These are phyloP conservation scores for Anguilla anguilla DNA, from an alignment of 2,797 vertebrate genomes.

Conservation along the genomic window DNA sequence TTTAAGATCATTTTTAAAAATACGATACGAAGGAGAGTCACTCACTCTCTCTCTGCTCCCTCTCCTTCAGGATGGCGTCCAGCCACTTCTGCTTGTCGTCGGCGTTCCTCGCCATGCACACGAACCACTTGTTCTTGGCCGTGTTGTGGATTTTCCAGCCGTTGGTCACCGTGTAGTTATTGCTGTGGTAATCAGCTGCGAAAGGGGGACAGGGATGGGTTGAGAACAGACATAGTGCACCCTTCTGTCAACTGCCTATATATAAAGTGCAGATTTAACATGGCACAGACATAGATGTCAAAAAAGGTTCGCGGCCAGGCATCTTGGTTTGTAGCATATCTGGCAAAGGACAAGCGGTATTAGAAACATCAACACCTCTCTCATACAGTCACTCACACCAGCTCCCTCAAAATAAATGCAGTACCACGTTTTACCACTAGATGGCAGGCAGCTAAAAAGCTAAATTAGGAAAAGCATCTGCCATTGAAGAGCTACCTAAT, in stretches of 20 bases:
- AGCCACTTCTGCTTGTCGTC: slow-evolving; percentile 99
- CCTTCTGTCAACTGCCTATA: background rate
- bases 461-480: too few relatives aligned
- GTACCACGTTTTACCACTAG: background rate
- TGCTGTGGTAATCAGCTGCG: slow-evolving; percentile 97
- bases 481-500: too few relatives aligned
- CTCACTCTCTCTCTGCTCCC: slow-evolving; percentile 97
- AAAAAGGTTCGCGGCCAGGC: too few relatives aligned
- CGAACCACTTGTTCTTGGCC: slow-evolving; percentile 99
- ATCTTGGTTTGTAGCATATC: too few relatives aligned
- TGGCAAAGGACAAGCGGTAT: too few relatives aligned
- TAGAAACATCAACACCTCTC: background rate
- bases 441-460: background rate
- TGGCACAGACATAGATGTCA: too few relatives aligned
- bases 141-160: slow-evolving; percentile 99
- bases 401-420: background rate
- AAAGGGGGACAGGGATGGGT: slow-evolving; percentile 14
- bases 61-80: slow-evolving; percentile 93
- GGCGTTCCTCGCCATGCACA: slow-evolving; percentile 95
- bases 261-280: too few relatives aligned
- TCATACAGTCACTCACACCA: background rate
- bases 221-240: background rate
- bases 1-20: background rate
- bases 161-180: slow-evolving; percentile 96
- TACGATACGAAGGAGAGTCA: slow-evolving; percentile 33